Percentiles rank a stretch among this genome's conserved stretches.
Conservation (phyloP, 2,888 invertebrate genomes). For the Serrognathus titanus region DNA sequence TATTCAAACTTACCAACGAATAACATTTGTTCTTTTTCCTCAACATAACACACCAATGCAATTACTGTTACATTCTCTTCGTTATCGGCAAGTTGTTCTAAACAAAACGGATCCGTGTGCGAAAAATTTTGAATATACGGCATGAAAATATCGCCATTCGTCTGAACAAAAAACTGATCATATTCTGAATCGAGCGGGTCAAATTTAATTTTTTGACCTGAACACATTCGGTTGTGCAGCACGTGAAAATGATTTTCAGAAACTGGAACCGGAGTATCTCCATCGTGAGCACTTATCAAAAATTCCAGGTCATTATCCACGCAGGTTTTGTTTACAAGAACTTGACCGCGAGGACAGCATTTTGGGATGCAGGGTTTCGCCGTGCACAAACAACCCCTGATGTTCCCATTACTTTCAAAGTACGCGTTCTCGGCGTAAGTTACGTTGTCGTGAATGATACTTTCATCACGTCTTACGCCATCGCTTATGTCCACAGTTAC, state of each 20-base stretch:
- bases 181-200: no score
- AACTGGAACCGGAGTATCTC: not conserved
- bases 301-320: not conserved
- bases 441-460: conserved; percentile 18
- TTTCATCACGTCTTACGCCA: not conserved
- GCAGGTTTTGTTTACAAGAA: conserved; percentile 6
- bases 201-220: no score
- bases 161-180: no score
- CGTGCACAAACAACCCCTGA: conserved; percentile 25
- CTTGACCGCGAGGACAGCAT: conserved; percentile 19
- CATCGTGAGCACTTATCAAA: not conserved
- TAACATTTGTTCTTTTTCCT: no score
- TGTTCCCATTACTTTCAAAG: conserved; percentile 11
- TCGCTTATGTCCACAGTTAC: not conserved
- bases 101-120: no score
- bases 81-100: no score
- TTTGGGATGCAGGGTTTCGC: conserved; percentile 22
- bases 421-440: conserved; percentile 17
- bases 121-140: no score
- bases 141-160: no score
- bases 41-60: no score
- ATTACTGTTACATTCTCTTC: no score
- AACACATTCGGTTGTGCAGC: not conserved
- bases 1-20: no score
- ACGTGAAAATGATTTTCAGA: not conserved